Percentiles rank a stretch among this genome's conserved stretches.
Conservation (phyloP, 30 jellyfish, hydroid and myxozoan species). For the Cassiopea xamachana region DNA sequence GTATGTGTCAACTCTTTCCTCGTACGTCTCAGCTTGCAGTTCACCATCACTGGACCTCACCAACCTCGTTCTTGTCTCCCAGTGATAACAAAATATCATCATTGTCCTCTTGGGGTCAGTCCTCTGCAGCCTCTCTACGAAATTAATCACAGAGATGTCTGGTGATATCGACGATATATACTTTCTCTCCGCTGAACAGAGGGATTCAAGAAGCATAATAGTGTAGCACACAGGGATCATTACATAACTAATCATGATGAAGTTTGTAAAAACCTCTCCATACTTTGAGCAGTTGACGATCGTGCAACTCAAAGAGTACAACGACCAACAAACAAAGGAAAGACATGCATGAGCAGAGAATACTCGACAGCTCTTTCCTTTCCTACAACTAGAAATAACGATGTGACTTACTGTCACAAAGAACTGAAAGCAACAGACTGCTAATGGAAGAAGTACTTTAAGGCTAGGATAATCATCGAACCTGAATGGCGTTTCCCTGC, state of each 20-base stretch:
- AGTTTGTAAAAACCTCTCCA: slow-evolving; percentile 7
- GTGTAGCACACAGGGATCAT: slow-evolving; percentile 19
- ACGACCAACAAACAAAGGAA: slow-evolving; percentile 21
- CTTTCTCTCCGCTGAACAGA: slow-evolving; percentile 24
- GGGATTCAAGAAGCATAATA: slow-evolving; percentile 54
- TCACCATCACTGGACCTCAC: slow-evolving; percentile 66
- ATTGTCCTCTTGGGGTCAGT: neutral
- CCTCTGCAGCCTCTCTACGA: slow-evolving; percentile 6
- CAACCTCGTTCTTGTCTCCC: slow-evolving; percentile 56
- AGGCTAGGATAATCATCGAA: slow-evolving; percentile 9
- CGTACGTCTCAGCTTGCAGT: slow-evolving; percentile 52
- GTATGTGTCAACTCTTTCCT: slow-evolving; percentile 57
- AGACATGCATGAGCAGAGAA: slow-evolving; percentile 42
- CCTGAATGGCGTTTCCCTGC: slow-evolving; percentile 8
- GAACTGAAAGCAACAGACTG: slow-evolving; percentile 9
- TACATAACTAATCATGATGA: slow-evolving; percentile 17
- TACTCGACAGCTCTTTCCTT: slow-evolving; percentile 18
- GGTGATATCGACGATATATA: slow-evolving; percentile 11
- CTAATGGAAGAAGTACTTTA: neutral
- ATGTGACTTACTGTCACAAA: slow-evolving; percentile 7
- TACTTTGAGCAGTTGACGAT: slow-evolving; percentile 18
- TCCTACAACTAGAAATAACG: neutral
- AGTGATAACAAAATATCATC: slow-evolving; percentile 64
- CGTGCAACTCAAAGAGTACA: slow-evolving; percentile 23
- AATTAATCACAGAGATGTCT: slow-evolving; percentile 1